Evolutionary conservation across 2,113 vertebrate genomes (phyloP).

Genomic region (Dipodomys stephensi): DNA sequence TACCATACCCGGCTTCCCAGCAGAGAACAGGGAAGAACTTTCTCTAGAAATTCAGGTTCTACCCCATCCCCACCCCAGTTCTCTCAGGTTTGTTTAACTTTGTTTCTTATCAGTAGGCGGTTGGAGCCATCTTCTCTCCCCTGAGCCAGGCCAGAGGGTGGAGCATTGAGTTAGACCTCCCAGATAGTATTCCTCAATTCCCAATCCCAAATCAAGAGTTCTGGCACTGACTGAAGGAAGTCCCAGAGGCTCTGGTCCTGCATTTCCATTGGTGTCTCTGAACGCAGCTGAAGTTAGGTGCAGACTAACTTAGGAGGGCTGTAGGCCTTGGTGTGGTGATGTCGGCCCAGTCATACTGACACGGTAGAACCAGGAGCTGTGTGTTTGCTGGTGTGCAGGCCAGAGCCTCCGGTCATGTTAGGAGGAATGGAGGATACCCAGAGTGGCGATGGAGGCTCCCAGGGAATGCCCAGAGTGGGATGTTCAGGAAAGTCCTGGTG

Average conservation of each 20-base stretch:
- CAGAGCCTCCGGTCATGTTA: neutral
- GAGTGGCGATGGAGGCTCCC: neutral
- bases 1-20: no score
- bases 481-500: neutral
- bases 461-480: neutral
- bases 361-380: neutral
- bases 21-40: no score
- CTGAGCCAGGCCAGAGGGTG: neutral
- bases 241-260: neutral
- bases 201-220: accelerated
- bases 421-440: neutral
- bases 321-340: no score
- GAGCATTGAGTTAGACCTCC: neutral
- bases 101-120: conserved; percentile 35
- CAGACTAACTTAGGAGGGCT: neutral
- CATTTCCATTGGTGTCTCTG: neutral
- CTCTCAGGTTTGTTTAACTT: neutral
- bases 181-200: conserved; percentile 1
- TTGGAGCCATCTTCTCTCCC: conserved; percentile 27
- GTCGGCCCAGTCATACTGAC: no score
- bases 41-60: no score
- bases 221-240: neutral
- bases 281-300: neutral
- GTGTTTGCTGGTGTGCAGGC: no score
- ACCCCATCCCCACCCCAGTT: no score